Base-by-base conservation (phyloP, 2,888 invertebrate species). In the Tetranychus piercei region DNA sequence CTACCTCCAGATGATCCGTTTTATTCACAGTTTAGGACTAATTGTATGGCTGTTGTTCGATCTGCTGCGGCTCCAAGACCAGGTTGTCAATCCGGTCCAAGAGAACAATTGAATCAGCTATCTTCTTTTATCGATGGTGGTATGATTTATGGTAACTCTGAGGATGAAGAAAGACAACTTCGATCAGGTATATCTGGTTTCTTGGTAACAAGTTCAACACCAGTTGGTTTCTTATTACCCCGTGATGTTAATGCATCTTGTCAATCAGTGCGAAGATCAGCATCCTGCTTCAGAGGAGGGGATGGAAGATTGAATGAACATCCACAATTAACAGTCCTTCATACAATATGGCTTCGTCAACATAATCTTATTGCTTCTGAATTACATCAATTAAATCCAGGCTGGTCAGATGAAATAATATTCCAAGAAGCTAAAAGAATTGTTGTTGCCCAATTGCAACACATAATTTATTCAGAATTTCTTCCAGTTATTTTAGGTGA, bases 401-500 rank as follows among this genome's bases (percentile, higher is more conserved):
- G 84, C 15, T 94, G 93, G 94, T 83, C 85, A 74, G 92, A 94
- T 81, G 90, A 92, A 80, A 84, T 80, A 0, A 77, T 91, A 1
- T 92, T 87, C 82, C 89, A 91, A 81, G 93, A 94, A 83, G 81
- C 89, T 0, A 84, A 92, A 76, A 86, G 87, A 79, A 88, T 94
- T 44, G 81, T 94, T 0, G 87, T 86, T 0, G 94, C 92, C 0
- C 89, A 92, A 84, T 86, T 93, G 8, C 92, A 92, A 80, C 92
- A 93, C 79, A 89, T 93, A 74, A 88, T 90, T 0, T 93, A 90
- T 81, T 86, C 87, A 8, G 93, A 93, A 82, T 91, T 92, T 81
- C 80, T 93, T 76, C 90, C 91, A 0, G 11, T 23, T 9, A 23
- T 67, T 67, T 18, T 67, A 18, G 22, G 67, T 67, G 2, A 67